Evolutionary conservation across 2,113 vertebrate genomes (phyloP), one percentile per base, ranked within the genome.

Genomic region (Callipepla squamata): DNA sequence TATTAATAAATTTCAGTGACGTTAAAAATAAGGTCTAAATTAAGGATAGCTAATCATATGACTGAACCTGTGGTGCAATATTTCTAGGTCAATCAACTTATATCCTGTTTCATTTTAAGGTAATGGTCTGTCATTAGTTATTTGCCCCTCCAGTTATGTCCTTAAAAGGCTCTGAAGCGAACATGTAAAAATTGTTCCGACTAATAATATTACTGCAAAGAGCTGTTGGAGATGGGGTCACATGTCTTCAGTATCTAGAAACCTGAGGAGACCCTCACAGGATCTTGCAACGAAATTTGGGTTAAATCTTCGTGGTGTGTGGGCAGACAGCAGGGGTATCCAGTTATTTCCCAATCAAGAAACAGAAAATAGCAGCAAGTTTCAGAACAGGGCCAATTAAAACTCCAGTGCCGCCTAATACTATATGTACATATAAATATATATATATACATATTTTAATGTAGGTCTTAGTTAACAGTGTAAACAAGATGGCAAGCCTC

Each of bases 121-220:
- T 45, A 80, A 47, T 21, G 51, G 40, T 44, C 51, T 80, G 62
- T 18, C 82, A 8, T 20, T n/a, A 59, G 32, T 67, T 77, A 68
- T 25, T 45, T 10, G 4, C n/a, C 51, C 59, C 76, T 36, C 40
- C 13, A 59, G 67, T 36, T 86, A 75, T 73, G 65, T 25, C 91
- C 66, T 95, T 94, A 93, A 86, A 92, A 95, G 85, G 80, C 73
- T 83, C 51, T 2, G 0, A 85, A 65, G 30, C 51, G 86, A 91
- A 93, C 53, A 70, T 1, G 0, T 50, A 75, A 72, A 53, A 91
- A 95, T 16, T 67, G 51, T 61, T 83, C 89, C 1, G 16, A 80
- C 48, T 14, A 90, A 36, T 36, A 48, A 51, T 32, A 28, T 51
- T 40, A 79, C 36, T 44, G 51, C 20, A 65, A 72, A 89, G 67